Base-by-base conservation (phyloP, 2,888 invertebrate species). In the Eueremaeus valkanovi region DNA sequence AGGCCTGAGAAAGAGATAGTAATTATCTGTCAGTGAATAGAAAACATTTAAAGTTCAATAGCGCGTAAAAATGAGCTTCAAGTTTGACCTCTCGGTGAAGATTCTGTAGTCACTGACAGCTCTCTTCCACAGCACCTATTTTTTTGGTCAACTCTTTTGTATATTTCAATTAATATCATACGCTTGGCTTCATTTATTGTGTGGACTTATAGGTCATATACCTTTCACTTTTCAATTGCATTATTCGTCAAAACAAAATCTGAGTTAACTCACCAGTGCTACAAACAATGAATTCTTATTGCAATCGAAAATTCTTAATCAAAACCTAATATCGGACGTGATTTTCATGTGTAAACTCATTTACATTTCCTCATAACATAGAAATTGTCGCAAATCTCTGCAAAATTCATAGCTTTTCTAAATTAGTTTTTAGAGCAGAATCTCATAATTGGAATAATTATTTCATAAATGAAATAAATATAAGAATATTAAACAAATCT, bases 11-110 rank as follows among this genome's bases (percentile, higher is more conserved):
- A 31, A 61, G 3, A 11, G 2, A 29, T 66, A 16, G 9, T 42
- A 42, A 45, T 42, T 40, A 36, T 40, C 18, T 27, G 18, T 70
- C 36, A 40, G 24, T 66, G 63, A 6, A 5, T 61, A n/a, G n/a
- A n/a, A n/a, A n/a, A n/a, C n/a, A n/a, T 45, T 70, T 70, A 70
- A 24, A 45, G 70, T 70, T 70, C 70, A 70, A 70, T 70, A 70
- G 70, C 70, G 70, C 70, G 13, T 70, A 27, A 66, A 27, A 70
- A 29, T 42, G 66, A 40, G 3, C 2, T 29, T 66, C 11, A 66
- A 3, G 2, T 66, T 33, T 66, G 66, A 66, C 66, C 66, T 36
- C n/a, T n/a, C n/a, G n/a, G n/a, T n/a, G n/a, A n/a, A n/a, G n/a
- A n/a, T n/a, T 33, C 63, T 63, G 27, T 11, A 1, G 3, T 21